Evolutionary conservation across 2,113 vertebrate species (phyloP).

Genomic region (Ia io): DNA sequence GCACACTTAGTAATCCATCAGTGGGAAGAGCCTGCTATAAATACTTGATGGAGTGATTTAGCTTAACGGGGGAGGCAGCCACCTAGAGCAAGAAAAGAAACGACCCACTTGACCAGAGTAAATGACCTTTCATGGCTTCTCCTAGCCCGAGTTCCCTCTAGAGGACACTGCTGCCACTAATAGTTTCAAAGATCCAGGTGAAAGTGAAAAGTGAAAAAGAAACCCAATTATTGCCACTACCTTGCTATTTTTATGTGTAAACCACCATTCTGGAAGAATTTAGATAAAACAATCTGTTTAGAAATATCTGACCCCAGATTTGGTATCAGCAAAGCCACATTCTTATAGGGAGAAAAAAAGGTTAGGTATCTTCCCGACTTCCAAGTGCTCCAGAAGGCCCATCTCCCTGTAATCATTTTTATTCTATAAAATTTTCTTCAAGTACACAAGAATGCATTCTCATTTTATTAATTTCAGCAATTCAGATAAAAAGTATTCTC

Average conservation of each 20-base stretch:
- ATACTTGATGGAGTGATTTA: neutral
- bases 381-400: neutral
- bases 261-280: neutral
- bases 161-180: neutral
- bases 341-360: neutral
- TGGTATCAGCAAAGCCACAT: neutral
- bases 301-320: neutral
- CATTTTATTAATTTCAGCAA: neutral
- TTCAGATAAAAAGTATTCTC: neutral
- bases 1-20: neutral
- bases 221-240: neutral
- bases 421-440: neutral
- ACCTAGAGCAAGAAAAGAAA: neutral
- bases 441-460: neutral
- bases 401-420: neutral
- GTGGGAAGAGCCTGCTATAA: neutral
- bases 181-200: neutral
- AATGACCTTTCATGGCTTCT: neutral
- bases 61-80: neutral
- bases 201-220: neutral
- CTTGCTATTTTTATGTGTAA: neutral
- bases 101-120: neutral
- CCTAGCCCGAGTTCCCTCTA: neutral
- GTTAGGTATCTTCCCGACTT: neutral
- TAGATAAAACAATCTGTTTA: neutral